Evolutionary conservation across 2,113 vertebrate genomes (phyloP).

Genomic region (Sebastes fasciatus): DNA sequence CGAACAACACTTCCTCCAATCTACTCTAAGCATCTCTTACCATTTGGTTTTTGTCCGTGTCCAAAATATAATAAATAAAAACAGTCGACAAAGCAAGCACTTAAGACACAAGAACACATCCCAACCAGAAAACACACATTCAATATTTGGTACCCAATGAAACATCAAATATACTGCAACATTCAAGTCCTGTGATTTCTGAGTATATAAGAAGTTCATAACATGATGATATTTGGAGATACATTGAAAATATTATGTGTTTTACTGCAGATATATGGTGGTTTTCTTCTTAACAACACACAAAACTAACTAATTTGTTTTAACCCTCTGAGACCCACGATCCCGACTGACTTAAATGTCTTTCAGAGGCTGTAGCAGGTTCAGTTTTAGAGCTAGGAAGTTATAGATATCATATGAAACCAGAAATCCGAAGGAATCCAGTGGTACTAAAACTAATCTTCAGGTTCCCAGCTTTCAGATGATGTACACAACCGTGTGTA

Average conservation of each 20-base stretch:
- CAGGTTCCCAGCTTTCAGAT: too few relatives aligned
- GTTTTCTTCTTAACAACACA: not conserved
- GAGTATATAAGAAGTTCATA: constrained; percentile 6
- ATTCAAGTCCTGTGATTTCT: constrained; percentile 27
- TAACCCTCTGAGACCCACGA: not conserved
- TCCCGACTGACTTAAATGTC: too few relatives aligned
- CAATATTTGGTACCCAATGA: constrained; percentile 15
- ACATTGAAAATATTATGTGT: not conserved
- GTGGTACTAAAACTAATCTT: too few relatives aligned
- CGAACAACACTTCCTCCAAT: not conserved
- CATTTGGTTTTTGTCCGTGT: constrained; percentile 16
- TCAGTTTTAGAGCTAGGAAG: too few relatives aligned
- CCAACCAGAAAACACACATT: constrained; percentile 2
- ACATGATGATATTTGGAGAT: constrained; percentile 5
- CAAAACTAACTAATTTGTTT: not conserved
- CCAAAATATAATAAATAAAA: constrained; percentile 51
- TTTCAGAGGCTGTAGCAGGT: too few relatives aligned
- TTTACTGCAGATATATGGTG: constrained; percentile 7
- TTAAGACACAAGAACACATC: constrained; percentile 3
- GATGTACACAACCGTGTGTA: too few relatives aligned
- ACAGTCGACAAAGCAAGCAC: not conserved
- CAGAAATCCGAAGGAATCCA: too few relatives aligned
- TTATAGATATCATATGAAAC: too few relatives aligned
- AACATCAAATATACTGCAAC: constrained; percentile 30
- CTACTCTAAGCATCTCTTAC: too few relatives aligned